phyloP scores from a whole-genome alignment of 2,797 vertebrate species.

The Rhodeus uyekii region DNA sequence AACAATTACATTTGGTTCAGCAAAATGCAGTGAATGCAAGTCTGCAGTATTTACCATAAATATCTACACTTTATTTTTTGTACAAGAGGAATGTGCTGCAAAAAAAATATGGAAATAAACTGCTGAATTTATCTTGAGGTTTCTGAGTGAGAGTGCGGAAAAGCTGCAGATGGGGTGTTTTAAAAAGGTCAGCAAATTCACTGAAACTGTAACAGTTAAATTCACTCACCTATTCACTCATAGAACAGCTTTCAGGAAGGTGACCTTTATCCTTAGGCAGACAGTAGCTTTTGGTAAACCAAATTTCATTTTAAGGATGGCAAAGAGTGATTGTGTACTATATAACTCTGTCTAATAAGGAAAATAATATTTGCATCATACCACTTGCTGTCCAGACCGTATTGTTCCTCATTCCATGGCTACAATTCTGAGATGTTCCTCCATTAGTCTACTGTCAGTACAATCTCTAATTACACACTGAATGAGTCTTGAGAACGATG shows the following conservation, averaged over 20 bases:
- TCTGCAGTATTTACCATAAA: background rate
- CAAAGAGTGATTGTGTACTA: background rate
- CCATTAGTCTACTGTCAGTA: constrained; percentile 12
- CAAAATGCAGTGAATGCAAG: too few species aligned
- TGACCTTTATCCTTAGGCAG: constrained; percentile 13
- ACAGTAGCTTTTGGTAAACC: background rate
- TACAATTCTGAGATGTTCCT: constrained; percentile 1
- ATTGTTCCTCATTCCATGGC: background rate
- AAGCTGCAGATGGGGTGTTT: constrained; percentile 6
- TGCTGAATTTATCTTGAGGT: constrained; percentile 8
- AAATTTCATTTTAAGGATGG: constrained; percentile 10
- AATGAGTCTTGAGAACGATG: constrained; percentile 6
- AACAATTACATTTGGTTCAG: background rate
- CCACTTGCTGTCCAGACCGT: background rate
- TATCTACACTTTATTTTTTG: background rate
- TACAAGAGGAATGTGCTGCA: constrained; percentile 3
- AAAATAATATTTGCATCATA: constrained; percentile 14
- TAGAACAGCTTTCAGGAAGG: constrained; percentile 6
- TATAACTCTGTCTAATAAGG: background rate
- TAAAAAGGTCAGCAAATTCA: constrained; percentile 31
- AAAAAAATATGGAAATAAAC: constrained; percentile 28
- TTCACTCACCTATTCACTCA: background rate
- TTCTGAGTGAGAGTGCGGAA: constrained; percentile 4
- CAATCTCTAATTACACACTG: constrained; percentile 36
- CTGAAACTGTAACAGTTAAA: constrained; percentile 20